These are phyloP conservation scores for Octomys mimax DNA, from an alignment of 2,797 vertebrate genomes.

Conservation along the genomic window DNA sequence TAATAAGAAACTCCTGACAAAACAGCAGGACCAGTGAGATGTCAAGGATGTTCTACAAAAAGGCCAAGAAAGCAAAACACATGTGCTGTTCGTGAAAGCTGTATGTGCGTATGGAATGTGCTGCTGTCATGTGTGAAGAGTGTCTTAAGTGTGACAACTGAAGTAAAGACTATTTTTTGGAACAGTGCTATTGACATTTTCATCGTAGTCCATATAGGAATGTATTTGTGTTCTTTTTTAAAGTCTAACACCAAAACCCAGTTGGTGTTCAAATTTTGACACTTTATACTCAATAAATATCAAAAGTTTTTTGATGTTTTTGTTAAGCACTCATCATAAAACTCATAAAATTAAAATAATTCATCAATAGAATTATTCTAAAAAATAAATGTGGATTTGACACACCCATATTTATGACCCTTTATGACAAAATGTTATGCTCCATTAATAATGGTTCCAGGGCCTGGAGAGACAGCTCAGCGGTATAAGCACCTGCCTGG, in stretches of 20 bases:
- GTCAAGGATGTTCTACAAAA: background rate
- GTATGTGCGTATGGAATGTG: background rate
- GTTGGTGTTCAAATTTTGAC: too few species aligned
- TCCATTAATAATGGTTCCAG: background rate
- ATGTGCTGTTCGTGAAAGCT: background rate
- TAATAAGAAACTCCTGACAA: background rate
- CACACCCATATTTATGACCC: background rate
- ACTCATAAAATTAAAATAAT: background rate
- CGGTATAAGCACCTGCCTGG: too few species aligned
- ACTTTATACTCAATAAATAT: background rate
- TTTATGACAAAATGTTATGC: background rate
- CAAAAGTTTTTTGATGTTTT: background rate
- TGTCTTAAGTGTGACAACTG: background rate
- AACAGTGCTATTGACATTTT: too few species aligned
- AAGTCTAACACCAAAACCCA: too few species aligned
- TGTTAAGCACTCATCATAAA: background rate
- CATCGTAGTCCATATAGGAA: too few species aligned
- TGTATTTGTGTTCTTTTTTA: too few species aligned
- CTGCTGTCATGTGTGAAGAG: background rate
- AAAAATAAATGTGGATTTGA: background rate
- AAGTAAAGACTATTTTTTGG: background rate
- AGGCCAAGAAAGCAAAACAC: background rate
- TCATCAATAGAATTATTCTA: background rate
- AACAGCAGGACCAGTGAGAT: background rate
- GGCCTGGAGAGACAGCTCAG: too few species aligned